These are phyloP conservation scores for Drosophila suboccidentalis DNA, from an alignment of 2,888 invertebrate species.

Conservation along the genomic window DNA sequence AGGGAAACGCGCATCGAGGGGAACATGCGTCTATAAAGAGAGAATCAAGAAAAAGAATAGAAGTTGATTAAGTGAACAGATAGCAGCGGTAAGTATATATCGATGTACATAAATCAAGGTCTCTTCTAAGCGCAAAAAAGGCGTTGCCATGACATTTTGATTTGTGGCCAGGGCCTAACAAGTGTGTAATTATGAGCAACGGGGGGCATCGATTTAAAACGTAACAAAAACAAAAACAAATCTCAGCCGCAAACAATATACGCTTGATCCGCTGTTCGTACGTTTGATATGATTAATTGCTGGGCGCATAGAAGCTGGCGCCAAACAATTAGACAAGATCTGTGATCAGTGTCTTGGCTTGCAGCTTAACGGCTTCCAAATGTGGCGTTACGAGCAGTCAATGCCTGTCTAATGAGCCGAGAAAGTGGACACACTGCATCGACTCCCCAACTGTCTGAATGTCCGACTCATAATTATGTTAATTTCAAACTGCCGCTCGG, in stretches of 20 bases:
- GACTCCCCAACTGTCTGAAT: slow-evolving; percentile 3
- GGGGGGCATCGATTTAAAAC: slow-evolving; percentile 71
- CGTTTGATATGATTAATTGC: slow-evolving; percentile 68
- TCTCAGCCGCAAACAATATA: slow-evolving; percentile 34
- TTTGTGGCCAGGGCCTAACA: slow-evolving; percentile 82
- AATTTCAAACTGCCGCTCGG: slow-evolving; percentile 72
- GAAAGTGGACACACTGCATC: slow-evolving; percentile 62
- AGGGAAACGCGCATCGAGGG: slow-evolving; percentile 93
- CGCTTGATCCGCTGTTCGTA: slow-evolving; percentile 10
- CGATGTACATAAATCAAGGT: slow-evolving; percentile 70
- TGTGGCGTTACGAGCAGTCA: slow-evolving; percentile 62
- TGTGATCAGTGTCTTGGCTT: slow-evolving; percentile 39
- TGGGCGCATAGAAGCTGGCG: slow-evolving; percentile 59
- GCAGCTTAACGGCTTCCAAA: slow-evolving; percentile 73
- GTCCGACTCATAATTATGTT: slow-evolving; percentile 80
- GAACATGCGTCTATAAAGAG: slow-evolving; percentile 93
- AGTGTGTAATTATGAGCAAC: slow-evolving; percentile 81
- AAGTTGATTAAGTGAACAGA: slow-evolving; percentile 63
- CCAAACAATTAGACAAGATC: slow-evolving; percentile 76
- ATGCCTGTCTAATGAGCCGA: slow-evolving; percentile 80
- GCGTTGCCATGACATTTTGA: slow-evolving; percentile 77
- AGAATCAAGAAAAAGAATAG: slow-evolving; percentile 34
- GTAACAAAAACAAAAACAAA: slow-evolving; percentile 75
- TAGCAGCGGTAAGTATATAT: slow-evolving; percentile 3
- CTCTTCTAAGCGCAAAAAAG: slow-evolving; percentile 51